Percentiles rank a stretch among this genome's conserved stretches.
These are phyloP conservation scores for Drosophila quasianomalipes DNA, from an alignment of 2,888 invertebrate species.

Conservation along the genomic window DNA sequence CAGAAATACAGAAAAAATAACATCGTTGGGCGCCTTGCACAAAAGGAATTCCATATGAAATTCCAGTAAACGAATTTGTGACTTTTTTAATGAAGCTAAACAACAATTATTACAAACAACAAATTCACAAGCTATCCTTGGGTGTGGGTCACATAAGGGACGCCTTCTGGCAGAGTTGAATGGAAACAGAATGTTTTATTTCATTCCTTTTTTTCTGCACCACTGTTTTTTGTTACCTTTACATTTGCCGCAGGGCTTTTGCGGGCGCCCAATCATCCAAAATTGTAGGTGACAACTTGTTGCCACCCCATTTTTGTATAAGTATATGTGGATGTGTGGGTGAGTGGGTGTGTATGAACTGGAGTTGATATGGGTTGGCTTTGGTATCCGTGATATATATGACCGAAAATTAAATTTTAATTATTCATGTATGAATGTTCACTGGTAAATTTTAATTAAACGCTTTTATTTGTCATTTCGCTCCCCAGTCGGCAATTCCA, in stretches of 20 bases:
- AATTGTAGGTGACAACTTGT: slow-evolving; percentile 71
- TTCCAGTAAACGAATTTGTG: slow-evolving; percentile 74
- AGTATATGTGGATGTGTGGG: background rate
- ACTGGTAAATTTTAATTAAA: slow-evolving; percentile 76
- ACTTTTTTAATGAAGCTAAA: slow-evolving; percentile 79
- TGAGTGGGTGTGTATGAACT: background rate
- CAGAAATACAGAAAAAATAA: slow-evolving; percentile 9
- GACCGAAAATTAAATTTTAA: slow-evolving; percentile 76
- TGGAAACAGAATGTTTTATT: slow-evolving; percentile 61
- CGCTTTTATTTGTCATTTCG: slow-evolving; percentile 66
- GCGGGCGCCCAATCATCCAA: slow-evolving; percentile 47
- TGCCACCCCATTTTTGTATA: slow-evolving; percentile 19
- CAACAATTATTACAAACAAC: slow-evolving; percentile 58
- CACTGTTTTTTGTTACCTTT: slow-evolving; percentile 37
- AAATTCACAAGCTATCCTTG: slow-evolving; percentile 22
- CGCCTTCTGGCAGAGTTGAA: slow-evolving; percentile 28
- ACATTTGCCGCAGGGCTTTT: slow-evolving; percentile 43
- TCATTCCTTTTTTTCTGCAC: slow-evolving; percentile 22
- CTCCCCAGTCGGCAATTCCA: background rate
- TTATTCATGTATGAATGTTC: slow-evolving; percentile 69
- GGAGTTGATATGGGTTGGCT: slow-evolving; percentile 2
- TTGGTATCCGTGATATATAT: slow-evolving; percentile 59
- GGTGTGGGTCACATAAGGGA: background rate
- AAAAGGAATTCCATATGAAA: slow-evolving; percentile 72
- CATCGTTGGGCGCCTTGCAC: slow-evolving; percentile 27